These are phyloP conservation scores for Machimus rusticus DNA, from an alignment of 2,888 invertebrate species.

Conservation along the genomic window DNA sequence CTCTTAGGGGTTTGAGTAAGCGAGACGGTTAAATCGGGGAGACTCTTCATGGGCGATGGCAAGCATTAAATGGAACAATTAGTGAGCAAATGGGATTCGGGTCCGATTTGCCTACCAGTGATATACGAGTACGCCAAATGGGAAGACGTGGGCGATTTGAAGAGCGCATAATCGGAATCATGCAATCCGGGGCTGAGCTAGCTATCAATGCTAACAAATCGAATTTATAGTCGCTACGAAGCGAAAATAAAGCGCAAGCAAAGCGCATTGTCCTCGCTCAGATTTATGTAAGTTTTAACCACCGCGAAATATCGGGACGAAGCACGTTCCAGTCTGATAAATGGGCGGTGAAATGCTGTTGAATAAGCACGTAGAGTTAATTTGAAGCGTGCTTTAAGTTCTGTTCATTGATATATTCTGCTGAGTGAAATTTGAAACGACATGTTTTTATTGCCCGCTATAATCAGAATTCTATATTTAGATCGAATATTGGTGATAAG, in stretches of 20 bases:
- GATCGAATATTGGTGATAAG: slow-evolving; percentile 35
- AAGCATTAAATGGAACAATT: slow-evolving; percentile 23
- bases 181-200: background rate
- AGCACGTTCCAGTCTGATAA: slow-evolving; percentile 39
- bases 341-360: slow-evolving; percentile 38
- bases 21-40: background rate
- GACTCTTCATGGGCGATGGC: slow-evolving; percentile 29
- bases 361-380: slow-evolving; percentile 40
- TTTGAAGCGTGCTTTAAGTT: slow-evolving; percentile 30
- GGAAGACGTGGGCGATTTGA: slow-evolving; percentile 7
- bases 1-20: background rate
- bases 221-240: slow-evolving; percentile 16
- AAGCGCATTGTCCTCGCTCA: slow-evolving; percentile 29
- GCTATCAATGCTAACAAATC: slow-evolving; percentile 5
- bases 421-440: slow-evolving; percentile 35
- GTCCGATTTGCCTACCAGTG: slow-evolving; percentile 19
- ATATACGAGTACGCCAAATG: background rate
- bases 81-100: slow-evolving; percentile 31
- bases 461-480: slow-evolving; percentile 41
- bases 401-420: slow-evolving; percentile 31
- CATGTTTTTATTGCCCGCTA: slow-evolving; percentile 33
- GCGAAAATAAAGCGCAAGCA: slow-evolving; percentile 24
- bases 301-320: slow-evolving; percentile 17
- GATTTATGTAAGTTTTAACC: slow-evolving; percentile 28
- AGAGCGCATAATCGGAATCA: slow-evolving; percentile 12